Conservation (phyloP, 1,140 invertebrate genomes). For the Meloidogyne chitwoodi region DNA sequence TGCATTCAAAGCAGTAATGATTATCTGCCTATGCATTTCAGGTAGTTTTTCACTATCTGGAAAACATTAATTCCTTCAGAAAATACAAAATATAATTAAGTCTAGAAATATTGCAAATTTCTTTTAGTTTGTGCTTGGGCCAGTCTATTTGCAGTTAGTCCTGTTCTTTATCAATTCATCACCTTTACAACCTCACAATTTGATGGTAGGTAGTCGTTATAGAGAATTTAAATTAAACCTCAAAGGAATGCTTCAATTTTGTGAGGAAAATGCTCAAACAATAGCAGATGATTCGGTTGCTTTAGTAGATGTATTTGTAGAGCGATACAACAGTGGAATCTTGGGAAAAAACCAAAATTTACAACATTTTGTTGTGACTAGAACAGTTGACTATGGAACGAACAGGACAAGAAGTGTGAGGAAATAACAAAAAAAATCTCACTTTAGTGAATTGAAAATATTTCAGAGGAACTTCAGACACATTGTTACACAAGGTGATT, state of each 20-base stretch:
- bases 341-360: background rate
- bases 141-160: slow-evolving; percentile 26
- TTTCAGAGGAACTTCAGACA: slow-evolving; percentile 7
- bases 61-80: background rate
- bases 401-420: slow-evolving; percentile 5
- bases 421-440: background rate
- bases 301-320: background rate
- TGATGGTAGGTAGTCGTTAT: background rate
- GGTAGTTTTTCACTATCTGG: background rate
- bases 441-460: background rate
- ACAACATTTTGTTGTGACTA: background rate
- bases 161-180: slow-evolving; percentile 40
- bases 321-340: background rate
- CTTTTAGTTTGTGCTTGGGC: slow-evolving; percentile 34
- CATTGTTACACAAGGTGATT: slow-evolving; percentile 25
- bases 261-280: slow-evolving; percentile 39
- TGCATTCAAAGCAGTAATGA: slow-evolving; percentile 43
- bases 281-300: slow-evolving; percentile 33
- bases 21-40: slow-evolving; percentile 36
- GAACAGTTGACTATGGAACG: background rate
- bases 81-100: background rate
- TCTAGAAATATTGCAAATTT: background rate
- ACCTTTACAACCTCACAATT: slow-evolving; percentile 39
- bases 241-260: slow-evolving; percentile 35
- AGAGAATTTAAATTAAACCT: background rate